Percentiles rank a stretch among this genome's conserved stretches.
Conservation (phyloP, 2,888 invertebrate genomes). For the Drosophila quinaria region DNA sequence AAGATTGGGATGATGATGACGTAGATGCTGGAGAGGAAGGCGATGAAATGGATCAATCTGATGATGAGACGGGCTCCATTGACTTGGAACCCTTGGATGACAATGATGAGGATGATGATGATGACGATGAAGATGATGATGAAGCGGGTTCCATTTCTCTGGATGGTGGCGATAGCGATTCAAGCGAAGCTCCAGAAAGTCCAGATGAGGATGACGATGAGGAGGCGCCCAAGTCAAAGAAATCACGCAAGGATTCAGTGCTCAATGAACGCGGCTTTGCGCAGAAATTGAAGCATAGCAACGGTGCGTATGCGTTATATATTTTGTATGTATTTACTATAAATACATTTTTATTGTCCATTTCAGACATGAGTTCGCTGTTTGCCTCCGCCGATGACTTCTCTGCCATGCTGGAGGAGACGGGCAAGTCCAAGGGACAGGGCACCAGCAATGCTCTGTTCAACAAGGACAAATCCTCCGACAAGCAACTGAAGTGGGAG, state of each 20-base stretch:
- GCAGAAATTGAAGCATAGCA: slow-evolving; percentile 83
- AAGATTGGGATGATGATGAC: slow-evolving; percentile 79
- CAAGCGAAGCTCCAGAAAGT: slow-evolving; percentile 71
- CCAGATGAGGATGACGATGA: slow-evolving; percentile 64
- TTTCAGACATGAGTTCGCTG: slow-evolving; percentile 87
- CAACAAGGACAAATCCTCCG: slow-evolving; percentile 92
- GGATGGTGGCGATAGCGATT: slow-evolving; percentile 69
- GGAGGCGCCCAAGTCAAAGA: slow-evolving; percentile 74
- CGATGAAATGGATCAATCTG: slow-evolving; percentile 76
- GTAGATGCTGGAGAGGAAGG: slow-evolving; percentile 80
- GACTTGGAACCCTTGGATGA: slow-evolving; percentile 68
- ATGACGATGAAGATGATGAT: slow-evolving; percentile 64
- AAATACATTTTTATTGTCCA: neutral
- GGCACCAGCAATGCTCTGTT: slow-evolving; percentile 90
- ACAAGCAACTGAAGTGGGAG: slow-evolving; percentile 94
- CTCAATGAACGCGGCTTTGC: slow-evolving; percentile 77
- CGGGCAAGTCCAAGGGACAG: slow-evolving; percentile 89
- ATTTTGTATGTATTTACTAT: neutral
- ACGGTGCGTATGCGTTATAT: slow-evolving; percentile 65
- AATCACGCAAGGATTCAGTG: slow-evolving; percentile 62
- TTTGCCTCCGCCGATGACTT: slow-evolving; percentile 96
- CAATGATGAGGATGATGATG: slow-evolving; percentile 67
- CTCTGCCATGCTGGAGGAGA: slow-evolving; percentile 94
- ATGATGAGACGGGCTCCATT: slow-evolving; percentile 79
- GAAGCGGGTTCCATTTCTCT: slow-evolving; percentile 67